Evolutionary conservation across 1,140 invertebrate species (phyloP).

Genomic region (Xylocopa sonorina): DNA sequence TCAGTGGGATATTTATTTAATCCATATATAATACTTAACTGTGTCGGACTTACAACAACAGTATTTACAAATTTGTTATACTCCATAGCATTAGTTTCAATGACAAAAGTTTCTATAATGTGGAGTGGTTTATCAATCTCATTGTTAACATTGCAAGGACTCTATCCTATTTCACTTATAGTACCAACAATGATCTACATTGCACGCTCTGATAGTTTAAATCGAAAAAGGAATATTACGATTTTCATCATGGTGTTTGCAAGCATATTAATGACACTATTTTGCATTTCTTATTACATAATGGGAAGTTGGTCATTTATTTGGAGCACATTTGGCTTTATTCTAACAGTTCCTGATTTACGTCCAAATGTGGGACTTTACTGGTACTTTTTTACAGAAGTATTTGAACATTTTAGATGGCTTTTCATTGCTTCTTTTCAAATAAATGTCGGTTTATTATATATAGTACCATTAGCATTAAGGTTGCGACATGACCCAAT

Average conservation of each 20-base stretch:
- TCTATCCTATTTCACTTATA: slow-evolving; percentile 93
- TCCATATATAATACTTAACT: slow-evolving; percentile 94
- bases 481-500: slow-evolving; percentile 93
- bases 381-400: slow-evolving; percentile 99
- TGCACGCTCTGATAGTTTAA: slow-evolving; percentile 71
- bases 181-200: slow-evolving; percentile 88
- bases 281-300: slow-evolving; percentile 72
- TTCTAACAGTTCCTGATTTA: slow-evolving; percentile 91
- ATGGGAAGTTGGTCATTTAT: slow-evolving; percentile 78
- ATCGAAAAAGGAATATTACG: slow-evolving; percentile 54
- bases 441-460: slow-evolving; percentile 95
- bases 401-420: slow-evolving; percentile 99
- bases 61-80: slow-evolving; percentile 94
- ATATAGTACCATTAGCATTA: slow-evolving; percentile 93
- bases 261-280: slow-evolving; percentile 67
- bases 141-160: slow-evolving; percentile 89
- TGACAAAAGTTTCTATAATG: slow-evolving; percentile 85
- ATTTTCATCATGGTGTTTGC: slow-evolving; percentile 74
- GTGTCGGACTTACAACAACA: slow-evolving; percentile 95
- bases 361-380: slow-evolving; percentile 98
- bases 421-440: slow-evolving; percentile 98
- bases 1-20: slow-evolving; percentile 94
- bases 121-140: slow-evolving; percentile 87
- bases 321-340: slow-evolving; percentile 75
- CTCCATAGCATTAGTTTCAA: slow-evolving; percentile 86